Percentiles rank a stretch among this genome's conserved stretches.
Conservation (phyloP, 2,113 vertebrate genomes). For the Corydoras sp. region DNA sequence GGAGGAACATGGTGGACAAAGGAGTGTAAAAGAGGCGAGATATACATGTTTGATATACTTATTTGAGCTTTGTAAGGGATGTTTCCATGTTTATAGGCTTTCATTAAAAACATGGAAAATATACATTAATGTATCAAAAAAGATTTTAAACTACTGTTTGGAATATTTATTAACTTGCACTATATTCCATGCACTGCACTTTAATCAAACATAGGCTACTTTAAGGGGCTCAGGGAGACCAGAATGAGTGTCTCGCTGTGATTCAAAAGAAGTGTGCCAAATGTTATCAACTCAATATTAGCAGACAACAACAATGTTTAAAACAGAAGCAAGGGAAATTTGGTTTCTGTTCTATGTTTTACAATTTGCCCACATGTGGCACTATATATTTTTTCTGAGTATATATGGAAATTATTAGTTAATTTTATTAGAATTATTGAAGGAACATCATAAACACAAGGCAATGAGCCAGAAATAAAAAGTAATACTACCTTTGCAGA, state of each 20-base stretch:
- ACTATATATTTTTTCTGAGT: constrained; percentile 6
- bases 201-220: constrained; percentile 63
- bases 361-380: neutral
- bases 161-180: constrained; percentile 52
- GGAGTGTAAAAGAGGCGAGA: constrained; percentile 39
- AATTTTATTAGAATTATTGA: too few species aligned
- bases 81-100: neutral
- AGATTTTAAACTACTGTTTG: constrained; percentile 28
- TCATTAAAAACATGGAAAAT: constrained; percentile 49
- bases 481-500: neutral
- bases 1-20: constrained; percentile 55
- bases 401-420: neutral
- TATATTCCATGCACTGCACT: constrained; percentile 46
- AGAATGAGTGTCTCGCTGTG: constrained; percentile 75
- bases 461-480: neutral
- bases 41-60: constrained; percentile 59
- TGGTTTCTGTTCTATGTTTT: constrained; percentile 54
- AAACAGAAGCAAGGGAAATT: constrained; percentile 52
- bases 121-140: constrained; percentile 45
- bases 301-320: constrained; percentile 68
- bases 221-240: constrained; percentile 66
- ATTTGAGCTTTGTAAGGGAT: too few species aligned
- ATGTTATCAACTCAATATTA: constrained; percentile 79
- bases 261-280: constrained; percentile 76
- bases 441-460: too few species aligned